Base-by-base conservation (phyloP, 1,140 invertebrate genomes). In the Pogonomyrmex californicus region DNA sequence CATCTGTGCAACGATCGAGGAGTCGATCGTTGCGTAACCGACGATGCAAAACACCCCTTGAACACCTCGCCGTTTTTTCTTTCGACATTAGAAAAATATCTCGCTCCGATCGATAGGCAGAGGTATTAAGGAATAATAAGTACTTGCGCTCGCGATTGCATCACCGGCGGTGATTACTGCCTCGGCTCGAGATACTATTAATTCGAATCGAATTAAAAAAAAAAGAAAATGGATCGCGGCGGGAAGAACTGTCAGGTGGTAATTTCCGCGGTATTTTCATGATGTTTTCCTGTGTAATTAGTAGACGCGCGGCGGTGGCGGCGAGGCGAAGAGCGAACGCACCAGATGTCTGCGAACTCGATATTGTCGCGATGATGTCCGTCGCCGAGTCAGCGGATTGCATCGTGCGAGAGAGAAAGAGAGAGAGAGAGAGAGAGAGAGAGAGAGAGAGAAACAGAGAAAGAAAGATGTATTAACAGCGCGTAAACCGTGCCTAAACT, bases 231-330 rank as follows among this genome's bases (percentile, higher is more conserved):
- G 23, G n/a, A 54, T 41, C 30, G 44, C 36, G 0, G 12, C 9
- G 23, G n/a, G 9, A 17, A 49, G 12, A 60, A 47, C 4, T 58
- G 17, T 23, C 5, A 56, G n/a, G 17, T 60, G 54, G 17, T 17
- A 47, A 83, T 82, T 23, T 82, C 12, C 41, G 23, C 9, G 49
- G n/a, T 56, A 23, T 81, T 70, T 81, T 36, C 70, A 73, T 14
- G 36, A 73, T 38, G 41, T 73, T 83, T 83, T 62, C 54, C 78
- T 68, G 38, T 44, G 49, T 6, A 73, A 75, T 58, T 75, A 83
- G 41, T 23, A 23, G 23, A 23, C 23, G 62, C 30, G 38, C 65
- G 49, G 73, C 23, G 14, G 62, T 60, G 75, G 49, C 54, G 51
- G 54, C 17, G 71, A 36, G 5, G 44, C 75, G 17, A 17, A 54